Base-by-base conservation (phyloP, 2,888 invertebrate species). In the Lepidochitona cinerea region DNA sequence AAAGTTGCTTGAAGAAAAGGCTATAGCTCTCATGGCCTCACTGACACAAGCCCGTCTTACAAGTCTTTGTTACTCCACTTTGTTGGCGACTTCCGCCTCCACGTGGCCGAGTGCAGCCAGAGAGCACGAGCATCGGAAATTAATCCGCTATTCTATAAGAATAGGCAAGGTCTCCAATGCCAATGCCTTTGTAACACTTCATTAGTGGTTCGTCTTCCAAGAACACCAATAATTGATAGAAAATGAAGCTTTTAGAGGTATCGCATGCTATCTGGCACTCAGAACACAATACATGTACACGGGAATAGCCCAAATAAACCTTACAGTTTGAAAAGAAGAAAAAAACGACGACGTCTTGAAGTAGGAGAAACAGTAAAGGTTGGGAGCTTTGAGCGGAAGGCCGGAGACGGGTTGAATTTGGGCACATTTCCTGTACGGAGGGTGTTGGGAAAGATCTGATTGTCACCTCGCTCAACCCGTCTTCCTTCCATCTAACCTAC, bases 221-320 rank as follows among this genome's bases (percentile, higher is more conserved):
- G 59, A 23, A 59, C 59, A 32, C 59, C 59, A 59, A 29, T 59
- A 59, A 59, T 59, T 59, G 59, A 59, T 23, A 59, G 59, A 59
- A 59, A 59, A 59, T 59, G 59, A 26, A 59, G 59, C 59, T 59
- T 59, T 59, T 59, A 59, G 9, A 32, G 29, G 59, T 59, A 29
- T 59, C 59, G 59, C 59, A 59, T 59, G 59, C 59, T 59, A 59
- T 59, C 29, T 59, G 23, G 59, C 59, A 59, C 59, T 59, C 59
- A 14, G 23, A 12, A 4, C 29, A 59, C 59, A 59, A 59, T 59
- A 32, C 26, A 4, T 23, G 26, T 18, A 59, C 59, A 59, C 59
- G 59, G 29, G 59, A 26, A 26, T 59, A 59, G 59, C 23, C 32
- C 26, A 59, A 59, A 59, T 59, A 59, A 23, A 59, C 26, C 32